Evolutionary conservation across 1,140 invertebrate species (phyloP), one percentile per base, ranked within the genome.

Genomic region (Aphelenchoides besseyi): DNA sequence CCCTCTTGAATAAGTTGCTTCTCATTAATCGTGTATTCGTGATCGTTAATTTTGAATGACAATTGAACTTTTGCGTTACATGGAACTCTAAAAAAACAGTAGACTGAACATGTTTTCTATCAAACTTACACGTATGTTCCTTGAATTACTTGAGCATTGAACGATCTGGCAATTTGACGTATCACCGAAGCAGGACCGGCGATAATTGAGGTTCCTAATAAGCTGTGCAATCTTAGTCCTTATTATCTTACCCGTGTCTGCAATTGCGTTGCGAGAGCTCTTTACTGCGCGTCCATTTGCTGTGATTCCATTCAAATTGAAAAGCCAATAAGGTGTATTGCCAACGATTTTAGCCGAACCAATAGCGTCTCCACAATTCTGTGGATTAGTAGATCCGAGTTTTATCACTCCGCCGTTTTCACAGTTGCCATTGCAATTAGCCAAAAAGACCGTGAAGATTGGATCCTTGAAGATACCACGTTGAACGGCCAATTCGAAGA

Each of bases 401-500:
- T 16, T 61, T n/a, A 61, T 61, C 30, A 61, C 59, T 18, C 59
- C 59, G 16, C 59, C 59, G 30, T 61, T 29, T 36, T 61, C 59
- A 36, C 59, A 61, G 59, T 29, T 61, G 59, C 59, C 59, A 1
- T 16, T 16, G 2, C 59, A 61, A n/a, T 18, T 18, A 28, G 16
- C 16, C 2, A 61, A 18, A 2, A n/a, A 61, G 1, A 26, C 28
- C 30, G 59, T 61, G 59, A 61, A 61, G 59, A 61, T 35, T n/a
- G 59, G 59, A 1, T 61, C 33, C 16, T n/a, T 36, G n/a, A 61
- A n/a, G 2, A 61, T 2, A 18, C 59, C 59, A n/a, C n/a, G n/a
- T n/a, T n/a, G n/a, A n/a, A n/a, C n/a, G n/a, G n/a, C n/a, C n/a
- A n/a, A n/a, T n/a, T n/a, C n/a, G n/a, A n/a, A n/a, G n/a, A n/a